Conservation (phyloP, 2,113 vertebrate species). For the Saimiri boliviensis region DNA sequence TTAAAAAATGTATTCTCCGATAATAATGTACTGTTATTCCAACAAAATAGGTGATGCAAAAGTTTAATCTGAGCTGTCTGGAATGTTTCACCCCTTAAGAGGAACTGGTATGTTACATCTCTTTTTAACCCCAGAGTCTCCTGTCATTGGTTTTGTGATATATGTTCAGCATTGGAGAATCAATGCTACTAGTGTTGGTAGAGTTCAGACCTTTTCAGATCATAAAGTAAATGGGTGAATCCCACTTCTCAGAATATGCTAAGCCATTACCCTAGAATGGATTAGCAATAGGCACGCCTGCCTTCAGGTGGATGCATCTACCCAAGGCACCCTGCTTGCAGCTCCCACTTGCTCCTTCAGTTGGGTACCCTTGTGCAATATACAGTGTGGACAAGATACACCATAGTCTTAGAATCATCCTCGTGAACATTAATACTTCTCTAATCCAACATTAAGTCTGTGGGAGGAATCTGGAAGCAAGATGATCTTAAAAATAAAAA, state of each 20-base stretch:
- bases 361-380: not conserved
- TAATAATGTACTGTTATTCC: not conserved
- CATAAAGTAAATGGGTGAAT: not conserved
- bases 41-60: not conserved
- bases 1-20: not conserved
- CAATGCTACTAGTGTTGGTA: not conserved
- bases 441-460: not conserved
- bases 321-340: not conserved
- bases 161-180: not conserved
- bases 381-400: not conserved
- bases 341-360: not conserved
- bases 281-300: not conserved
- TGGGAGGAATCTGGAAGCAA: not conserved
- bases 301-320: not conserved
- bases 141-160: not conserved
- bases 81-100: not conserved
- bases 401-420: not conserved
- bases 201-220: not conserved
- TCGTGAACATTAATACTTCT: not conserved
- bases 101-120: not conserved
- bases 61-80: not conserved
- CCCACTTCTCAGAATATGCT: not conserved
- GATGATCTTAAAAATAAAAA: not conserved
- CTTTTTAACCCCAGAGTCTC: not conserved
- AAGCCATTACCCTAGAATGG: not conserved